Base-by-base conservation (phyloP, 2,113 vertebrate species). In the Loxodonta africana region DNA sequence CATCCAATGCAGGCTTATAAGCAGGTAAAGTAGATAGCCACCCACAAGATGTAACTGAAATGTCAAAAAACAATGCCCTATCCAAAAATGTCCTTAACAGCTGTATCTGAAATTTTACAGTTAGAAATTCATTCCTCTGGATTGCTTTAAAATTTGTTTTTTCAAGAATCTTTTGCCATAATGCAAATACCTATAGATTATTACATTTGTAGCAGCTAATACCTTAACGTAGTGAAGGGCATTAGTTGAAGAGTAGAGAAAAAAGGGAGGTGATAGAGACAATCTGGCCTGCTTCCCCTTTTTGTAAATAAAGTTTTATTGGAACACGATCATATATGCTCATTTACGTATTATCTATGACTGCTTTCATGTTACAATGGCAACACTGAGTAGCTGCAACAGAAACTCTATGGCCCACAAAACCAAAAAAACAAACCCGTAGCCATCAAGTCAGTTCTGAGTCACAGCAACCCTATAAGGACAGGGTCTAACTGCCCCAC, bases 61-160 rank as follows among this genome's bases (percentile, higher is more conserved):
- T 46, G n/a, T 67, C 65, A 85, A 21, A 81, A 33, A 14, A 30
- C 26, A 91, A 86, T 62, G 8, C 10, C 37, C 37, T 57, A 88
- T 30, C 9, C 20, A 65, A 94, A 78, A 65, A n/a, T 44, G 12
- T 67, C 53, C 37, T 84, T 60, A 44, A n/a, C 7, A 91, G 30
- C 37, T 26, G 23, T 53, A 28, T 44, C 20, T 88, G 17, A 65
- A 88, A 89, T 76, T 69, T 63, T 60, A 80, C 33, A 57, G 51
- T 88, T 88, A 71, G 76, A 88, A 91, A 76, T 91, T 44, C 11
- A 73, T 33, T 93, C 25, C 28, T 82, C 86, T 91, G 83, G 15
- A 69, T 44, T 87, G 20, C 53, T 83, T 86, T 73, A 51, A 63
- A 83, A 78, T 48, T 57, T 83, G 10, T 37, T 8, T 63, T 86